Percentiles rank a stretch among this genome's conserved stretches.
Evolutionary conservation across 2,888 invertebrate genomes (phyloP).

Genomic region (Papilio demoleus): DNA sequence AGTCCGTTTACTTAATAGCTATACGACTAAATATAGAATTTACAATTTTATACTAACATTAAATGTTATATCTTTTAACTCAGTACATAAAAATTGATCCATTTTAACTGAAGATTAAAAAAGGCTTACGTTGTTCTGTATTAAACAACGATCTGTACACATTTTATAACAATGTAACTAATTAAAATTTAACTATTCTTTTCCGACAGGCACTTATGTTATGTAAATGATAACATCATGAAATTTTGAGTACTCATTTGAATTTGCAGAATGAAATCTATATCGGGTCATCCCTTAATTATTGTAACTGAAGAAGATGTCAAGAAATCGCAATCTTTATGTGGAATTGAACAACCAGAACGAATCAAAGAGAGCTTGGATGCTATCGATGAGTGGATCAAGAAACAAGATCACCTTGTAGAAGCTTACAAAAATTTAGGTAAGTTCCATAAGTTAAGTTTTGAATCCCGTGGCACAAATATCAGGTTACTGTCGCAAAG

Average conservation of each 20-base stretch:
- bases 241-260: constrained; percentile 7
- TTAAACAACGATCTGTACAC: not conserved
- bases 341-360: constrained; percentile 55
- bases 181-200: not conserved
- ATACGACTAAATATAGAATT: not conserved
- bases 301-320: constrained; percentile 59
- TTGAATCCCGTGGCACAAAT: not conserved
- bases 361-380: constrained; percentile 61
- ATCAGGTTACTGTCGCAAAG: not conserved
- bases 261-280: constrained; percentile 56
- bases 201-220: not conserved
- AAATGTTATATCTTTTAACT: no score
- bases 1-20: not conserved
- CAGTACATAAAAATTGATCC: no score
- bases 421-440: constrained; percentile 60
- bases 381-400: constrained; percentile 62
- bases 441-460: constrained; percentile 48
- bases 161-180: not conserved
- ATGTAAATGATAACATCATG: not conserved
- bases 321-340: constrained; percentile 57
- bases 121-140: not conserved
- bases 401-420: constrained; percentile 66
- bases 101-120: no score
- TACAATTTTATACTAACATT: not conserved
- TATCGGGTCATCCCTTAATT: constrained; percentile 61